These are phyloP conservation scores for Parambassis ranga DNA, from an alignment of 2,797 vertebrate genomes.

Conservation along the genomic window DNA sequence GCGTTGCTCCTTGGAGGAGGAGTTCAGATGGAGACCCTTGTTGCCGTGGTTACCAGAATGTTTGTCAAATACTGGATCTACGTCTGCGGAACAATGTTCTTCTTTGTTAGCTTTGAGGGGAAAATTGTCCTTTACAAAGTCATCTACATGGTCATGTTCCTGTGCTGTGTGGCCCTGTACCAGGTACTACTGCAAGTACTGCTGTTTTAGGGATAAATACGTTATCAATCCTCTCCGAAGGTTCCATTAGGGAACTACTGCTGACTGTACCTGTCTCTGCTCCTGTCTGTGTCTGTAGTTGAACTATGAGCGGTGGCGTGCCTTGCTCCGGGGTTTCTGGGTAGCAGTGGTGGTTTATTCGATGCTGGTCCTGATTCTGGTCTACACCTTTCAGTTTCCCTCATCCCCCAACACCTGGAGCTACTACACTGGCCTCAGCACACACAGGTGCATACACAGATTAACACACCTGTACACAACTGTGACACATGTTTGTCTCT, in stretches of 20 bases:
- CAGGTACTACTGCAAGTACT: slow-evolving; percentile 80
- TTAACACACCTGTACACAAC: background rate
- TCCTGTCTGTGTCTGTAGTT: slow-evolving; percentile 74
- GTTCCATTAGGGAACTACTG: no score
- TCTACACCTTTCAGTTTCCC: slow-evolving; percentile 96
- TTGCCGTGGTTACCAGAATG: slow-evolving; percentile 89
- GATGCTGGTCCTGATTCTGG: slow-evolving; percentile 93
- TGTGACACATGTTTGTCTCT: background rate
- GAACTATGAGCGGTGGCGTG: slow-evolving; percentile 94
- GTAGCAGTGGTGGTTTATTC: slow-evolving; percentile 96
- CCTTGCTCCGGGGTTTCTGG: slow-evolving; percentile 94
- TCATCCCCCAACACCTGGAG: slow-evolving; percentile 90
- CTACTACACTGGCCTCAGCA: slow-evolving; percentile 90
- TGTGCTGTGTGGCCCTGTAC: slow-evolving; percentile 93
- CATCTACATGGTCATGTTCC: slow-evolving; percentile 97
- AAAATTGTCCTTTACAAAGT: slow-evolving; percentile 97
- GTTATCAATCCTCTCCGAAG: no score
- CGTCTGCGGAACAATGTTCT: slow-evolving; percentile 96
- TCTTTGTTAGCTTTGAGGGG: slow-evolving; percentile 96
- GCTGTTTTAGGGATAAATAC: no score
- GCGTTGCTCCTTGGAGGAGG: slow-evolving; percentile 68
- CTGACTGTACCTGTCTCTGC: no score
- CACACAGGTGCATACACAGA: slow-evolving; percentile 50
- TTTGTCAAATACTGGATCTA: slow-evolving; percentile 98
- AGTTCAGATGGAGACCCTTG: slow-evolving; percentile 90